Conservation (phyloP, 2,113 vertebrate species). For the Labeo catla region DNA sequence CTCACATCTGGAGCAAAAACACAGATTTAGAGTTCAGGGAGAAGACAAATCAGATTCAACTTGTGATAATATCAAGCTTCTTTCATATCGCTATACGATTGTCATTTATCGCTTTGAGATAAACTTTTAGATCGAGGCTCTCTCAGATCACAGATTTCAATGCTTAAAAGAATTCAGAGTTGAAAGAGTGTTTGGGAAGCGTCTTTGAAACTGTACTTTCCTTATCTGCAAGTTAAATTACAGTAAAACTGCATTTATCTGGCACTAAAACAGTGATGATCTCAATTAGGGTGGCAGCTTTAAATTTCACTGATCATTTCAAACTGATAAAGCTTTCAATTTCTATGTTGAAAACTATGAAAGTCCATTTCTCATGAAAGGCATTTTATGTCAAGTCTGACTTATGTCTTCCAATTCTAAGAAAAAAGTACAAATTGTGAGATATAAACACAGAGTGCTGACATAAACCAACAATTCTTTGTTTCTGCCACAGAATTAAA, state of each 20-base stretch:
- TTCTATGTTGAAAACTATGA: background rate
- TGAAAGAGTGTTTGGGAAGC: background rate
- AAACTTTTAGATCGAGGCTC: background rate
- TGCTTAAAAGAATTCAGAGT: background rate
- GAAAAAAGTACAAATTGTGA: too few relatives aligned
- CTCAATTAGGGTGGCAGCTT: background rate
- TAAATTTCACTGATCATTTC: background rate
- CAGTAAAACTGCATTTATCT: background rate
- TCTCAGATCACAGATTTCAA: background rate
- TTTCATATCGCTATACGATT: background rate
- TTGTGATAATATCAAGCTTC: background rate
- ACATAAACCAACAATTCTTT: too few relatives aligned
- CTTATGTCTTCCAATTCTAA: too few relatives aligned
- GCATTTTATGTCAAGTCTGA: too few relatives aligned
- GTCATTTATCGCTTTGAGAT: slow-evolving; percentile 11
- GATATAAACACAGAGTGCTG: too few relatives aligned
- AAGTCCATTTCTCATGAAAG: background rate
- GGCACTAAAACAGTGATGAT: background rate
- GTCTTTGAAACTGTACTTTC: background rate
- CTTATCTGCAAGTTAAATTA: background rate
- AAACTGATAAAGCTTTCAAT: background rate
- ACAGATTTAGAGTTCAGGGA: background rate
- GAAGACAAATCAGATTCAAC: slow-evolving; percentile 1
- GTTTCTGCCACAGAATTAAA: too few relatives aligned
- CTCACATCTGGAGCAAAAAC: slow-evolving; percentile 16